Conservation (phyloP, 2,797 vertebrate species). For the Rhabdophis nuchalis region DNA sequence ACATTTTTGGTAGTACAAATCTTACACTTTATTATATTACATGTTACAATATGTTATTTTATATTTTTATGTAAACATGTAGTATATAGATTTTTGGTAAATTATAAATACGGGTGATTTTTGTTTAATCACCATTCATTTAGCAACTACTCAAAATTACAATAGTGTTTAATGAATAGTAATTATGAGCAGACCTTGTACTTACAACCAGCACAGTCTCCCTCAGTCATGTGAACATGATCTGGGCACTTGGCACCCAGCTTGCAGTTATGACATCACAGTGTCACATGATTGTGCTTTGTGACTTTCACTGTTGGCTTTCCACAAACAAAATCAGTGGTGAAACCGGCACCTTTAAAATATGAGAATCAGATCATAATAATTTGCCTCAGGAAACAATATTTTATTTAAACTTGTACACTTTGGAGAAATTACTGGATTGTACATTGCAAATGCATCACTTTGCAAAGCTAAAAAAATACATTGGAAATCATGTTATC, state of each 20-base stretch:
- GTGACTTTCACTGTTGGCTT: not conserved
- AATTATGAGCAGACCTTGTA: not conserved
- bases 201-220: not conserved
- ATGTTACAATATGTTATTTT: not conserved
- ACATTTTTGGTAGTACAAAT: not conserved
- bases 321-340: not conserved
- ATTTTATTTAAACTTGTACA: not conserved
- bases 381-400: not conserved
- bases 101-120: not conserved
- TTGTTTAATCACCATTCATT: not conserved
- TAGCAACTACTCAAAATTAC: not conserved
- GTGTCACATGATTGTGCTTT: not conserved
- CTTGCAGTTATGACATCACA: not conserved
- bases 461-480: not conserved
- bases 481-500: not conserved
- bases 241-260: not conserved
- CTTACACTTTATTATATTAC: not conserved
- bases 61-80: not conserved
- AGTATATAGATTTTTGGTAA: not conserved
- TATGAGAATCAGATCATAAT: not conserved
- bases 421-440: not conserved
- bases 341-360: not conserved
- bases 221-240: not conserved
- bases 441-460: not conserved
- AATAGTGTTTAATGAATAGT: not conserved